Evolutionary conservation across 92 coral and sea anemone genomes (phyloP), one percentile per base, ranked within the genome.

Genomic region (Montipora capitata): DNA sequence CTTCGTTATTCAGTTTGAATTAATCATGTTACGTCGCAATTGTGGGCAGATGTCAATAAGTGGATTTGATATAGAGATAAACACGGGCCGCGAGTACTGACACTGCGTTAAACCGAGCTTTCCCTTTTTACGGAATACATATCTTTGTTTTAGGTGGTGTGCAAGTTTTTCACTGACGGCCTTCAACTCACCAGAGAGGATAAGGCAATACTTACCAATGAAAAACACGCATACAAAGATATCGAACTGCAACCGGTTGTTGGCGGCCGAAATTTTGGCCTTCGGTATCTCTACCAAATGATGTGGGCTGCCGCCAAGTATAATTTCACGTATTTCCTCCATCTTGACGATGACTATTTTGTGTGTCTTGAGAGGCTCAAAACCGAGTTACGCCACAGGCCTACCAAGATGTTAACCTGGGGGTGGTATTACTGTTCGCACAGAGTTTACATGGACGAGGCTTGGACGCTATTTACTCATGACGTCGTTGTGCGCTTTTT

Each of bases 341-440:
- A 90, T 12, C 76, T 94, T 16, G 96, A 91, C 54, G 96, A 94
- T 68, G 96, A 94, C 51, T 94, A 91, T n/a, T 94, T 94, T 54
- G 20, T 94, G 7, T 94, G 96, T 27, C 79, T 94, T 49, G 94
- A 91, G 45, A 87, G 85, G 41, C 79, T 94, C 3, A 42, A 83
- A 42, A 2, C 68, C n/a, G 96, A 94, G 83, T 71, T 94, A 42
- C 89, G 85, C 20, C 67, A 72, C 51, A 83, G 93, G 18, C 90
- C 87, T 6, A 87, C 54, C n/a, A 45, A 72, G 48, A 48, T 40
- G n/a, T 13, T 89, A 3, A 73, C 56, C 5, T 89, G 89, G 93
- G 93, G 93, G 0, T 43, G 17, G 4, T 89, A 83, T 42, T 86
- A 89, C 42, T 89, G 93, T 40, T 27, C 63, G 15, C 51, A 72